Evolutionary conservation across 1,140 invertebrate species (phyloP).

Genomic region (Globodera ellingtonae): DNA sequence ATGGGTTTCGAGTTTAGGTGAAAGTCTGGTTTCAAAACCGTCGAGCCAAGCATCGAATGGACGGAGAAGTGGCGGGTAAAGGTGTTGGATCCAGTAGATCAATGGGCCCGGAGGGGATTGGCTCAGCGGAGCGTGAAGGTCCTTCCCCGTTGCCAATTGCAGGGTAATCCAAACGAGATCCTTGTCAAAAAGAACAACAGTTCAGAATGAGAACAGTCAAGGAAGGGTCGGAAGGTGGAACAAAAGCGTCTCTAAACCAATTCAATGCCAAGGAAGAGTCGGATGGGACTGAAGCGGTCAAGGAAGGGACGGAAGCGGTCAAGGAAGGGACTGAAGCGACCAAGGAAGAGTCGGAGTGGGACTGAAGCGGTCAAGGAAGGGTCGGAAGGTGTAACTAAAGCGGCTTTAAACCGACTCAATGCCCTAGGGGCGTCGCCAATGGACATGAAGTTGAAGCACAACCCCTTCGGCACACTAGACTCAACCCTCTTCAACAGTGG

Average conservation of each 20-base stretch:
- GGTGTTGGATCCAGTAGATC: not conserved
- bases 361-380: too few species aligned
- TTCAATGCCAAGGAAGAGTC: too few species aligned
- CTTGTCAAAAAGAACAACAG: not conserved
- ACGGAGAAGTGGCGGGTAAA: not conserved
- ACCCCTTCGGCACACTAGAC: not conserved
- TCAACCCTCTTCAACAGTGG: not conserved
- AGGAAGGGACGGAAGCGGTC: too few species aligned
- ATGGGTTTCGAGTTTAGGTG: constrained; percentile 74
- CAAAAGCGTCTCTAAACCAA: too few species aligned
- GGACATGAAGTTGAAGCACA: not conserved
- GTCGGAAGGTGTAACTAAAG: not conserved
- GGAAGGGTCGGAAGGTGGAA: not conserved
- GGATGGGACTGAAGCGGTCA: too few species aligned
- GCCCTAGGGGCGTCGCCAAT: not conserved
- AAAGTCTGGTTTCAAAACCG: constrained; percentile 95
- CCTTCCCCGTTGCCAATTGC: not conserved
- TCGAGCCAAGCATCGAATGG: constrained; percentile 70
- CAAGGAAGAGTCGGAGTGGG: too few species aligned
- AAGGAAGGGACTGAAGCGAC: too few species aligned
- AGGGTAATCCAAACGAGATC: not conserved
- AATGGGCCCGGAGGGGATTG: not conserved
- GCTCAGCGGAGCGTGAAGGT: not conserved
- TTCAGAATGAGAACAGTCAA: constrained; percentile 8
- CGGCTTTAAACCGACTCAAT: not conserved